Percentiles rank a stretch among this genome's conserved stretches.
Evolutionary conservation across 2,113 vertebrate species (phyloP).

Genomic region (Erpornis zantholeuca): DNA sequence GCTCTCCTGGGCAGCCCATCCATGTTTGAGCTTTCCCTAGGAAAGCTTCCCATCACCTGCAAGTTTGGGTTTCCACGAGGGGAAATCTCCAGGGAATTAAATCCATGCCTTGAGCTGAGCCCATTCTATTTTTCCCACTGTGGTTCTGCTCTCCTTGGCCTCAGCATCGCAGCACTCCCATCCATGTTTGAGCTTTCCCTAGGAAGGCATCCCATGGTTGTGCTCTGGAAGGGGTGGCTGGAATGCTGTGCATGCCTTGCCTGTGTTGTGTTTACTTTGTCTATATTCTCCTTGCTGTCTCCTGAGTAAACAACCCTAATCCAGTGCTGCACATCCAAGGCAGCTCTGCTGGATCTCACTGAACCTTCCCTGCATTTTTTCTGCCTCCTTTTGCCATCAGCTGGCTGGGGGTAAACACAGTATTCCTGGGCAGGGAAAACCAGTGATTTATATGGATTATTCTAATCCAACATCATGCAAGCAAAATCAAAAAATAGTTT

Average conservation of each 20-base stretch:
- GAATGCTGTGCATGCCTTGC: not conserved
- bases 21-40: no score
- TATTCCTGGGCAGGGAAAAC: not conserved
- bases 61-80: no score
- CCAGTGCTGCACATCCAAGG: not conserved
- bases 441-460: slow-evolving; percentile 20
- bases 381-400: not conserved
- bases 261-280: slow-evolving; percentile 19
- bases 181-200: not conserved
- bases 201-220: not conserved
- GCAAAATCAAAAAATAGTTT: slow-evolving; percentile 56
- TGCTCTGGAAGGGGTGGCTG: not conserved
- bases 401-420: not conserved
- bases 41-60: no score
- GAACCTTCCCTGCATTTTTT: not conserved
- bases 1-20: no score
- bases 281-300: not conserved
- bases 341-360: not conserved
- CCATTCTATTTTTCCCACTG: no score
- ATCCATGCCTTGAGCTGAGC: no score
- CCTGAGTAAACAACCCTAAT: not conserved
- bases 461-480: slow-evolving; percentile 8
- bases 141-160: no score
- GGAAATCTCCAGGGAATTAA: no score
- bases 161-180: no score